A percentile compares a stretch with the other conserved stretches of the same genome.
phyloP scores from a whole-genome alignment of 92 coral and sea anemone species.

The Isaurus tuberculatus region DNA sequence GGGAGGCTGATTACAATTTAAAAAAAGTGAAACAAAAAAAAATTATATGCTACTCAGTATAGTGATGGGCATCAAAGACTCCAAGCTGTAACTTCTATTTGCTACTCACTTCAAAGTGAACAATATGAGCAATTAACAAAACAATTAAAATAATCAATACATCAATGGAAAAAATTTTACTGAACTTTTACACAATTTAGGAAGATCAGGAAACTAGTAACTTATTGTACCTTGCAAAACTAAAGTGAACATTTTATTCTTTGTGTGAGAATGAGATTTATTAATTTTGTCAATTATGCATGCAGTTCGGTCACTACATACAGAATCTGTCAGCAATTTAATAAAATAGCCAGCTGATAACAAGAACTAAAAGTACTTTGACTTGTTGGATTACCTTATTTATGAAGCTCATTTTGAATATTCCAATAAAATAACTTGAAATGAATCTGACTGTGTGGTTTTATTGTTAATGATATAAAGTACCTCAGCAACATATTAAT shows the following conservation, averaged over 20 bases:
- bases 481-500: background rate
- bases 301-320: background rate
- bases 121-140: too few relatives aligned
- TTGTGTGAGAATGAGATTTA: background rate
- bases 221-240: background rate
- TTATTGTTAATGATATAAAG: conserved; percentile 12
- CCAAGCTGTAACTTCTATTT: too few relatives aligned
- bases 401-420: background rate
- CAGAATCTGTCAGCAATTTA: background rate
- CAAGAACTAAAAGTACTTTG: background rate
- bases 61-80: too few relatives aligned
- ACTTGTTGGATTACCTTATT: background rate
- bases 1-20: too few relatives aligned
- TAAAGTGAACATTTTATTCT: background rate
- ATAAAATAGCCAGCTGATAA: background rate
- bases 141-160: too few relatives aligned
- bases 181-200: too few relatives aligned
- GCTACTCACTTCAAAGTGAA: too few relatives aligned
- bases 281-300: background rate
- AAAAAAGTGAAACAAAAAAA: too few relatives aligned
- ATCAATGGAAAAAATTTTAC: too few relatives aligned
- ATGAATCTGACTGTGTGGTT: conserved; percentile 44
- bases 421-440: conserved; percentile 42
- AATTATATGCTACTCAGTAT: too few relatives aligned
- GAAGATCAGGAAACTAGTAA: background rate